Evolutionary conservation across 1,140 invertebrate genomes (phyloP).

Genomic region (Megalonaias nervosa): DNA sequence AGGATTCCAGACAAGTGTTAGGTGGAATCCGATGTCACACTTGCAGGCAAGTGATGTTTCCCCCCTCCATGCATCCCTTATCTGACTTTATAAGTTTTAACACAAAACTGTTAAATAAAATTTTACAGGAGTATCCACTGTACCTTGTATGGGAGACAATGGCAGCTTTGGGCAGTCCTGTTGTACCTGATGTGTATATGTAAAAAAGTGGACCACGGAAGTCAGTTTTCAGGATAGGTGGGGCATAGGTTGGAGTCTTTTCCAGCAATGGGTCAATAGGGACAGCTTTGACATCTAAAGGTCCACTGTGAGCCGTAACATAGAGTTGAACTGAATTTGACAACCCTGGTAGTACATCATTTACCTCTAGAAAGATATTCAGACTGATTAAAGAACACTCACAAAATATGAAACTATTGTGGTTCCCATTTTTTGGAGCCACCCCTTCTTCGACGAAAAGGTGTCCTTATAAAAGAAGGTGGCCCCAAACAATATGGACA

Average conservation of each 20-base stretch:
- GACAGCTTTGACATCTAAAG: conserved; percentile 38
- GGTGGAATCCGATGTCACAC: neutral
- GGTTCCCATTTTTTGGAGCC: too few relatives aligned
- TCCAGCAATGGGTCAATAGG: conserved; percentile 53
- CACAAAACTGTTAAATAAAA: neutral
- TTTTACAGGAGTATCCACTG: neutral
- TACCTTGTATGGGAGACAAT: conserved; percentile 79
- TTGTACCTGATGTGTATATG: conserved; percentile 94
- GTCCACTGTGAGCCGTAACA: conserved; percentile 38
- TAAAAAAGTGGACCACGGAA: conserved; percentile 74
- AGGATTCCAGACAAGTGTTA: too few relatives aligned
- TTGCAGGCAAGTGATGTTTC: neutral
- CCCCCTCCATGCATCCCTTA: neutral
- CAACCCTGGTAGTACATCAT: conserved; percentile 45
- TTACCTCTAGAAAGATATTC: conserved; percentile 52
- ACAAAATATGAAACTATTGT: too few relatives aligned
- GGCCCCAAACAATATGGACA: neutral
- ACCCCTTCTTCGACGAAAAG: too few relatives aligned
- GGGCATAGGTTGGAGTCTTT: conserved; percentile 46
- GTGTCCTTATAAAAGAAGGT: too few relatives aligned
- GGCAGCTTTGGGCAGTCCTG: conserved; percentile 92
- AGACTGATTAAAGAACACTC: too few relatives aligned
- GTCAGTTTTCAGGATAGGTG: conserved; percentile 40
- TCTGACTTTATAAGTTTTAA: neutral
- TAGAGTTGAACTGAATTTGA: conserved; percentile 41